These are phyloP conservation scores for Monarcha castaneiventris DNA, from an alignment of 2,113 vertebrate species.

Conservation along the genomic window DNA sequence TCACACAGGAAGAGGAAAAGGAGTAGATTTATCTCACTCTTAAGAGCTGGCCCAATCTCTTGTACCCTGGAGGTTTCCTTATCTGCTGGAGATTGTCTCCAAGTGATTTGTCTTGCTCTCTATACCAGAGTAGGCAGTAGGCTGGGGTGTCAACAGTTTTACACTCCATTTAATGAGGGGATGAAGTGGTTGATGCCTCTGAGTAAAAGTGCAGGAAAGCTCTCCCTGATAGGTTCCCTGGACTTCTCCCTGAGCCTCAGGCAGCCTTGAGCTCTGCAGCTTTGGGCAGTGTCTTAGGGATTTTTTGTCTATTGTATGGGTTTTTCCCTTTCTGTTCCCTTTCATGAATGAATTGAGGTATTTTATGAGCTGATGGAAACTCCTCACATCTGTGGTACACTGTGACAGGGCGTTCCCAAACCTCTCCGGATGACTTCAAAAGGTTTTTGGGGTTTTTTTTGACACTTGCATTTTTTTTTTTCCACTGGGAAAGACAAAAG, in stretches of 20 bases:
- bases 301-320: fast-evolving
- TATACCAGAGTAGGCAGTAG: not conserved
- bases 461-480: not conserved
- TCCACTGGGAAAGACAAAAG: not conserved
- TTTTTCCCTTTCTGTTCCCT: not conserved
- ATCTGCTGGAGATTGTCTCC: not conserved
- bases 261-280: not conserved
- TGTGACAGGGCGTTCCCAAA: not conserved
- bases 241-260: not conserved
- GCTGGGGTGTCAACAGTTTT: not conserved
- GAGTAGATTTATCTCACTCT: not conserved
- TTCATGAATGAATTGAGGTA: not conserved
- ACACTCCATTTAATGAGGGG: not conserved
- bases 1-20: not conserved
- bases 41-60: not conserved
- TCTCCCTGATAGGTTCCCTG: not conserved
- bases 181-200: not conserved
- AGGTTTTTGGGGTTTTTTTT: not conserved
- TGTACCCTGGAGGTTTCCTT: not conserved
- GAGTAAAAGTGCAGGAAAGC: not conserved
- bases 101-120: not conserved
- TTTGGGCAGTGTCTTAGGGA: not conserved
- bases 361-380: not conserved
- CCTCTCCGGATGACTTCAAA: not conserved
- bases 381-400: not conserved